phyloP scores from a whole-genome alignment of 2,113 vertebrate genomes.

The Pipa parva region DNA sequence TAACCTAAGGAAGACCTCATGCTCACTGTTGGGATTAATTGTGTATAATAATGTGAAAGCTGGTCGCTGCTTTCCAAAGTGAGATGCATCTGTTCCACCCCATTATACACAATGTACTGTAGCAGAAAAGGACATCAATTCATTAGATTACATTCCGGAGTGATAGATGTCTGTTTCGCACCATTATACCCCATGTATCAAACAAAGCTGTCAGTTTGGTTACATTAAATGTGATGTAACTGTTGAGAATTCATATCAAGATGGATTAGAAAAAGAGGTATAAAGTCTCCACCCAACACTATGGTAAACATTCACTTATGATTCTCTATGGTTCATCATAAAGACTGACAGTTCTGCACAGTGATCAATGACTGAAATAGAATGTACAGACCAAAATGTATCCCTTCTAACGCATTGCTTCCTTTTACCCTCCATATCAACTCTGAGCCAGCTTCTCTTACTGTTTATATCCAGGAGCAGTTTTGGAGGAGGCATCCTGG shows the following conservation, averaged over 20 bases:
- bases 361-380: too few species aligned
- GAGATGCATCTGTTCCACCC: constrained; percentile 19
- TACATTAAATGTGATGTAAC: not conserved
- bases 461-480: too few species aligned
- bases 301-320: too few species aligned
- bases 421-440: too few species aligned
- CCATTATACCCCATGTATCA: constrained; percentile 29
- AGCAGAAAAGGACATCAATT: constrained; percentile 30
- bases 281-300: not conserved
- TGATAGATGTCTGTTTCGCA: constrained; percentile 18
- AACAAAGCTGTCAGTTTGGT: not conserved
- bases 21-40: constrained; percentile 18
- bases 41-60: not conserved
- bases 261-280: too few species aligned
- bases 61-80: constrained; percentile 10
- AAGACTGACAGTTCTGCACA: too few species aligned
- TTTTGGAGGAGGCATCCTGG: too few species aligned
- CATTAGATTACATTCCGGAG: constrained; percentile 21
- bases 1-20: not conserved
- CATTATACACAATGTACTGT: constrained; percentile 37
- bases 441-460: too few species aligned
- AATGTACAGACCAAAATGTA: too few species aligned
- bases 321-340: too few species aligned
- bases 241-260: not conserved
- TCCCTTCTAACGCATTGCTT: too few species aligned